Evolutionary conservation across 37 sponge, comb jelly and placozoan genomes (phyloP), one percentile per base, ranked within the genome.

Genomic region (Petrosia ficiformis): DNA sequence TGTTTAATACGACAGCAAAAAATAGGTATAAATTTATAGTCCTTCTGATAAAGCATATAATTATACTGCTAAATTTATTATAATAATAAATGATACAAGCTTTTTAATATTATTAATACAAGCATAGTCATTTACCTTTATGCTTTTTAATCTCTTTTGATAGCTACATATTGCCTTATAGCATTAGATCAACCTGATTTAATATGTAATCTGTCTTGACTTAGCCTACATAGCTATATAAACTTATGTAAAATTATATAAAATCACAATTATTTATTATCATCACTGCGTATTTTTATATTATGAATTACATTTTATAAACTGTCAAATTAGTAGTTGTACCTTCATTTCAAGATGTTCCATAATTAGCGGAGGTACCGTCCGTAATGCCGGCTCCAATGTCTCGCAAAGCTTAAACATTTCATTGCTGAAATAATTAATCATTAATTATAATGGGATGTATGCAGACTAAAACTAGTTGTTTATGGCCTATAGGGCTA

Each of bases 121-220:
- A 48, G 14, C 14, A 48, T 48, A 14, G 14, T 48, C 14, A 8
- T n/a, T 48, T 40, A 42, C 72, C 72, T 71, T 41, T 35, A 25
- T 39, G 35, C 19, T 39, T 8, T 72, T 44, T 22, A 32, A 81
- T 57, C 30, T 29, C 35, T 29, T 30, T 29, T 42, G 93, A 80
- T n/a, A n/a, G n/a, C n/a, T 11, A 92, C 82, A 85, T 78, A 84
- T 57, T 84, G 88, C 43, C 93, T 80, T n/a, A n/a, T 36, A 92
- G 78, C 4, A 88, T 41, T 0, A 59, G 41, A 68, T 92, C 93
- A 24, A 90, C 86, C 57, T 92, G 93, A 60, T 92, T 90, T 5
- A 88, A 32, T 40, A 76, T 19, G 70, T 75, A 42, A 42, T 65
- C 60, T 69, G 71, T 42, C 81, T 80, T 3, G 64, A 26, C 30